Conservation (phyloP, 2,797 vertebrate genomes). For the Oophaga sylvatica region DNA sequence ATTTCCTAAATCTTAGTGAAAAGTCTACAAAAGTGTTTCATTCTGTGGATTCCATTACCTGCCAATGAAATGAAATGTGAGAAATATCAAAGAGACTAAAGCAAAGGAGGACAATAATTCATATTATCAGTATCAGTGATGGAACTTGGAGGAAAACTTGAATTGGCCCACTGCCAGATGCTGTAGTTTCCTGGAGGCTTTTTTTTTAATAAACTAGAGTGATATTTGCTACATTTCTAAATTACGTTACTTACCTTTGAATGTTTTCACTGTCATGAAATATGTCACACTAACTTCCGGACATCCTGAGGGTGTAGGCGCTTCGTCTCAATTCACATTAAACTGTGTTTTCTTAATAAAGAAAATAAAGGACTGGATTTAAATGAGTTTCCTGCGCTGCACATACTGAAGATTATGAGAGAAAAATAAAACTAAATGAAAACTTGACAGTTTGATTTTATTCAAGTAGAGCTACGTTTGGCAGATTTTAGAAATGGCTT, state of each 20-base stretch:
- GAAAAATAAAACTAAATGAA: constrained; percentile 33
- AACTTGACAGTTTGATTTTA: constrained; percentile 31
- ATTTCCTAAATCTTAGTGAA: too few relatives aligned
- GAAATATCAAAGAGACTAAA: neutral
- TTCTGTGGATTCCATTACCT: neutral
- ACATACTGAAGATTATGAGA: neutral
- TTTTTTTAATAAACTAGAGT: neutral
- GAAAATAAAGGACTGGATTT: neutral
- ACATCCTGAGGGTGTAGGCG: neutral
- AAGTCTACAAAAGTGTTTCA: too few relatives aligned
- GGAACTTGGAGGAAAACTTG: neutral
- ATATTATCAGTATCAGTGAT: neutral
- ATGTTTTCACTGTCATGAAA: neutral
- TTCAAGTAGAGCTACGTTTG: constrained; percentile 33
- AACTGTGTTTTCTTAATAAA: constrained; percentile 6
- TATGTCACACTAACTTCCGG: neutral
- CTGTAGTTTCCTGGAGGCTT: too few relatives aligned
- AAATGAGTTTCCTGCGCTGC: neutral
- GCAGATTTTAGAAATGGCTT: constrained; percentile 35
- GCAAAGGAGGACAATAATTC: neutral
- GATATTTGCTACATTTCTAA: neutral
- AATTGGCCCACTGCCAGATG: neutral
- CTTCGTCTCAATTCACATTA: too few relatives aligned
- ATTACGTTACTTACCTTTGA: neutral
- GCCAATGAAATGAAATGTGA: neutral